These are phyloP conservation scores for Panonychus citri DNA, from an alignment of 1,140 invertebrate species.

Conservation along the genomic window DNA sequence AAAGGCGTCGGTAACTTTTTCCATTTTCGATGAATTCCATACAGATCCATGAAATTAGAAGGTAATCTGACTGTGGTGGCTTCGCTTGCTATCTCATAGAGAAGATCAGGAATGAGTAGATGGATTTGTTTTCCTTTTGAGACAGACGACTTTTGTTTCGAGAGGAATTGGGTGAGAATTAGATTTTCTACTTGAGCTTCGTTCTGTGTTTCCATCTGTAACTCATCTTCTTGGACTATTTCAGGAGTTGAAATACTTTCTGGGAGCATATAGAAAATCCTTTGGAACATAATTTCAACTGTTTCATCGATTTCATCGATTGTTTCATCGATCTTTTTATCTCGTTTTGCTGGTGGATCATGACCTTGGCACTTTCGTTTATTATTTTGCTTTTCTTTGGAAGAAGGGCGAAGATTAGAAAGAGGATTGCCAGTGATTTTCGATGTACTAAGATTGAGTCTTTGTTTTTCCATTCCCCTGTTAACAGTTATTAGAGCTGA, in stretches of 20 bases:
- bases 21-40: slow-evolving; percentile 4
- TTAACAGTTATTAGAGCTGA: background rate
- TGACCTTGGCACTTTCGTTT: background rate
- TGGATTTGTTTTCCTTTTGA: background rate
- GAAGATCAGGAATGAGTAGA: slow-evolving; percentile 2
- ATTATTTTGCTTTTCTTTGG: background rate
- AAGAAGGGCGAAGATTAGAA: background rate
- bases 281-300: background rate
- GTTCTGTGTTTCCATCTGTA: background rate
- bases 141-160: background rate
- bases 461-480: background rate
- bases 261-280: background rate
- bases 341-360: slow-evolving; percentile 6
- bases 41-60: background rate
- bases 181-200: background rate
- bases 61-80: slow-evolving; percentile 1
- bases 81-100: background rate
- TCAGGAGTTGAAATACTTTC: background rate
- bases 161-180: background rate
- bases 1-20: background rate
- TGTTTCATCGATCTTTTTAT: slow-evolving; percentile 1
- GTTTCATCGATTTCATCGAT: background rate
- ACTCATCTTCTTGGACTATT: background rate
- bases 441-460: background rate
- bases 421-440: background rate